Evolutionary conservation across 2,888 invertebrate species (phyloP), one percentile per base, ranked within the genome.

Genomic region (Drosophila percnosoma): DNA sequence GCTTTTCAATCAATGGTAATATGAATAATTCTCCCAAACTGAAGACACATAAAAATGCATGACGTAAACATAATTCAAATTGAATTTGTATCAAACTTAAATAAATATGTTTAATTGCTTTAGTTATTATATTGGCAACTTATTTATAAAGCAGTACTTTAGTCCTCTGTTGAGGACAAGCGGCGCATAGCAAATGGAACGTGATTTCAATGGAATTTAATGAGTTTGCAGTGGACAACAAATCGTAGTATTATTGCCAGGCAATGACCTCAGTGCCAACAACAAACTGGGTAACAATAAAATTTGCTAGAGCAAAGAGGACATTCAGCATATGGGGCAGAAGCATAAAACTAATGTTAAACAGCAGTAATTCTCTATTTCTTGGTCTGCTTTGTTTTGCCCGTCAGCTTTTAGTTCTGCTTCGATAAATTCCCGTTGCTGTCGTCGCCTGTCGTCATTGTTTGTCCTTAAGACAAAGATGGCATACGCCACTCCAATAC

Each of bases 181-280:
- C 29, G 27, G 29, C 40, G 49, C 29, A 51, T 51, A 21, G n/a
- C 34, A 33, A 64, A 53, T 66, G 70, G 67, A 73, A 58, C 58
- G 36, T 58, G 31, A 58, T 74, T 66, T 61, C 61, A 48, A 40
- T 57, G 49, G 73, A 85, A 86, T 74, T 73, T 77, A 85, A 87
- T 85, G 81, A 85, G 75, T 81, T 75, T 85, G 83, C 81, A 84
- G 82, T 76, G 84, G 80, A 82, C 85, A 85, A 75, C 79, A 87
- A 83, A 86, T 86, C 74, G 83, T 69, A 48, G 68, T 75, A 80
- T 82, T 87, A 84, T 87, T 73, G 82, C 77, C 73, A 63, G 75
- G 70, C 78, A 80, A 80, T 76, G 80, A 63, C 84, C 77, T 62
- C 60, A 33, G 36, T 34, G 67, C 15, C 53, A 36, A 29, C 36